Conservation (phyloP, 2,888 invertebrate genomes). For the Diaphora mendica region DNA sequence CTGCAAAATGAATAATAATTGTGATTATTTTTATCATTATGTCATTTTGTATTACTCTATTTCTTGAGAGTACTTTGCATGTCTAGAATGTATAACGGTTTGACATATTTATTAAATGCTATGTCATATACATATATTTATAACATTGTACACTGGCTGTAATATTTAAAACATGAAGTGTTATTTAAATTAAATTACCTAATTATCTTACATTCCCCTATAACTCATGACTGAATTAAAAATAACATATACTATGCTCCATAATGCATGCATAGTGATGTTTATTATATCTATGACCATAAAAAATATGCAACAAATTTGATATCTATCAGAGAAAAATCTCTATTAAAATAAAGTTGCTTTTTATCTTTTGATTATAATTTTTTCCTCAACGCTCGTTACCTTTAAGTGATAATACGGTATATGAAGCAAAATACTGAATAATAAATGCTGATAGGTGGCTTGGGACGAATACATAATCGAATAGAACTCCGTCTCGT, state of each 20-base stretch:
- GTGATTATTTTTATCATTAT: not conserved
- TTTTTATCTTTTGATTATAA: not conserved
- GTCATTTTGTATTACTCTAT: not conserved
- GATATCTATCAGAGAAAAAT: not conserved
- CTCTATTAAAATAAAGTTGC: not conserved
- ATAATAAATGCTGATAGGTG: not conserved
- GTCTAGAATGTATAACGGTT: not conserved
- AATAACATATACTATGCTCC: not conserved
- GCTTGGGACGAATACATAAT: not conserved
- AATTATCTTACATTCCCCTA: not conserved
- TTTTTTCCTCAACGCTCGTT: not conserved
- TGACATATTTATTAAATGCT: not conserved
- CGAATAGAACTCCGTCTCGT: no score
- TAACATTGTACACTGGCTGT: not conserved
- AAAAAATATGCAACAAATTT: not conserved
- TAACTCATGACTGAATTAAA: not conserved
- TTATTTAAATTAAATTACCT: conserved; percentile 2
- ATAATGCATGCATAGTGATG: not conserved
- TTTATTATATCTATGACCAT: not conserved
- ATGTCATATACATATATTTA: not conserved
- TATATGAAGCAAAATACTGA: not conserved
- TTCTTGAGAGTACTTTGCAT: not conserved
- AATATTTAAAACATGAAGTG: not conserved
- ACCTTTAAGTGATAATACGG: not conserved
- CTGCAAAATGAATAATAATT: not conserved